Evolutionary conservation across 2,113 vertebrate genomes (phyloP).

Genomic region (Aptenodytes patagonicus): DNA sequence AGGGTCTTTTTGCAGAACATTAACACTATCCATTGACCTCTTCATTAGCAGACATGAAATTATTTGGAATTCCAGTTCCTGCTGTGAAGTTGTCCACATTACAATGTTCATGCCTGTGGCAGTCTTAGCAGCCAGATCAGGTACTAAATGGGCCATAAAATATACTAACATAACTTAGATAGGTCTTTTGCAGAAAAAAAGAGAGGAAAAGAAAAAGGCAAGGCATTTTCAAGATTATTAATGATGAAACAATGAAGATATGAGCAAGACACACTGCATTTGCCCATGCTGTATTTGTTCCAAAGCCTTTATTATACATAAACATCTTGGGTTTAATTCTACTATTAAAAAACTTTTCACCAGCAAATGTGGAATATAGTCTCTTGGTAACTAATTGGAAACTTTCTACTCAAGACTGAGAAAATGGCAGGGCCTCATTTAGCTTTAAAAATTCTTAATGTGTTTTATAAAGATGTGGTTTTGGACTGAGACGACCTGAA

Average conservation of each 20-base stretch:
- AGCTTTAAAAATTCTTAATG: not conserved
- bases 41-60: slow-evolving; percentile 16
- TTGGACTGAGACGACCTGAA: not conserved
- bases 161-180: not conserved
- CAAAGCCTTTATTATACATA: not conserved
- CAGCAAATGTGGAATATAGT: not conserved
- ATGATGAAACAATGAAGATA: not conserved
- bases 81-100: slow-evolving; percentile 4
- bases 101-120: not conserved
- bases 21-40: not conserved
- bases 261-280: not conserved
- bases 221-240: not conserved
- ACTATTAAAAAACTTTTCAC: not conserved
- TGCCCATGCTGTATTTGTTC: not conserved
- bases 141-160: slow-evolving; percentile 33
- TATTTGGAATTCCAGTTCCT: slow-evolving; percentile 1
- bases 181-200: not conserved
- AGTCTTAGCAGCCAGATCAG: not conserved
- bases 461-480: not conserved
- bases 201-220: not conserved
- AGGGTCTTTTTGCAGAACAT: not conserved
- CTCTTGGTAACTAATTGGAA: not conserved
- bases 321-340: not conserved
- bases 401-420: not conserved
- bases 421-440: not conserved